phyloP scores from a whole-genome alignment of 2,888 invertebrate genomes.

The Heliconius ismenius region DNA sequence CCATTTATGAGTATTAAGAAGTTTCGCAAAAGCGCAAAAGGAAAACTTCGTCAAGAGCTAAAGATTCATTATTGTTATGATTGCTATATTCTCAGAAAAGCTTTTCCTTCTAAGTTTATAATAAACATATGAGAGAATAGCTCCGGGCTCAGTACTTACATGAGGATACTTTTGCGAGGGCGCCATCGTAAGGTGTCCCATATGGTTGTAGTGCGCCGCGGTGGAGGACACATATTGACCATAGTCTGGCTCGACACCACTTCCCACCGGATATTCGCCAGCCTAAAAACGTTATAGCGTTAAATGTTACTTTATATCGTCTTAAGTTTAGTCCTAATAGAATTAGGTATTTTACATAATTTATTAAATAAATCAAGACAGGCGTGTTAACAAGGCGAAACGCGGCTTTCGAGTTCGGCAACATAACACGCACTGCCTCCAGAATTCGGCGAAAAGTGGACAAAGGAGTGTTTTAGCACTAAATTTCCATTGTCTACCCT shows the following conservation, averaged over 20 bases:
- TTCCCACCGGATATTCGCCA: constrained; percentile 73
- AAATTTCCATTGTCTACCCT: too few species aligned
- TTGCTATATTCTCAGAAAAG: not conserved
- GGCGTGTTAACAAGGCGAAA: too few species aligned
- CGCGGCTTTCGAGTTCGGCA: too few species aligned
- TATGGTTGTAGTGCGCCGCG: constrained; percentile 77
- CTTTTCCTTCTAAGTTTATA: not conserved
- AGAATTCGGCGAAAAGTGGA: too few species aligned
- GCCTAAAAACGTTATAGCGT: constrained; percentile 52
- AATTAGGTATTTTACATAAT: not conserved
- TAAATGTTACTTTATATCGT: not conserved
- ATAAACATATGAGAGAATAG: constrained; percentile 37
- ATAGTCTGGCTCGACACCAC: constrained; percentile 74
- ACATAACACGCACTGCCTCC: too few species aligned
- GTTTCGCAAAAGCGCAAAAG: too few species aligned
- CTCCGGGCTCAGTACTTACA: constrained; percentile 55
- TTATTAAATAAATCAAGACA: not conserved
- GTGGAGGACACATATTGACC: constrained; percentile 79
- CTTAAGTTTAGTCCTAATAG: not conserved
- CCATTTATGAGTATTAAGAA: constrained; percentile 10
- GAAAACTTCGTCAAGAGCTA: not conserved
- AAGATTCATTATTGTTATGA: not conserved
- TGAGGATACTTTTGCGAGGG: constrained; percentile 80
- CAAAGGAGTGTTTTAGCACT: too few species aligned
- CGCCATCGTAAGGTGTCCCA: constrained; percentile 80